A percentile compares a stretch with the other conserved stretches of the same genome.
These are phyloP conservation scores for Formicarius rufipectus DNA, from an alignment of 2,113 vertebrate species.

Conservation along the genomic window DNA sequence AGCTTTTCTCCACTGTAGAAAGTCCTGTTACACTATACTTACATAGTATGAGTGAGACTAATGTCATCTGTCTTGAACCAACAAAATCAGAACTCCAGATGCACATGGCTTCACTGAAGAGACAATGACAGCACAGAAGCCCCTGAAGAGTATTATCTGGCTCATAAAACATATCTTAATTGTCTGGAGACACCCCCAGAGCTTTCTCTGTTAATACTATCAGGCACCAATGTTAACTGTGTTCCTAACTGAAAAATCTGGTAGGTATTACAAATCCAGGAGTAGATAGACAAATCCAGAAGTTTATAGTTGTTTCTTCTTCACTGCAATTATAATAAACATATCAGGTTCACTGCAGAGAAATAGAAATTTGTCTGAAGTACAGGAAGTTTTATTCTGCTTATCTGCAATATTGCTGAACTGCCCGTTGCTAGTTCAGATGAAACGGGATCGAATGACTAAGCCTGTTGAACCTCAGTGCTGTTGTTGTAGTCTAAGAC, in stretches of 20 bases:
- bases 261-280: not conserved
- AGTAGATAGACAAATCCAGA: not conserved
- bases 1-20: not conserved
- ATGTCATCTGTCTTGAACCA: not conserved
- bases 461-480: not conserved
- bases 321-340: not conserved
- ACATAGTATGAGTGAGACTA: not conserved
- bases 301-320: not conserved
- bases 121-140: not conserved
- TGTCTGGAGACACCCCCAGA: not conserved
- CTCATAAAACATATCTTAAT: not conserved
- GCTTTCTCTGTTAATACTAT: not conserved
- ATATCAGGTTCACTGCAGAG: not conserved
- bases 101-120: not conserved
- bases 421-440: not conserved
- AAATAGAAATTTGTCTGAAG: not conserved
- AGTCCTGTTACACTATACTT: not conserved
- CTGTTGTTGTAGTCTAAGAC: not conserved
- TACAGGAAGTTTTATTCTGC: not conserved
- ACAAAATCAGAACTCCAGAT: not conserved
- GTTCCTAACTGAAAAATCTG: not conserved
- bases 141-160: not conserved
- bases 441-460: not conserved
- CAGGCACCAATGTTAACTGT: not conserved
- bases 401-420: not conserved